Percentiles rank a stretch among this genome's conserved stretches.
Evolutionary conservation across 2,888 invertebrate species (phyloP).

Genomic region (Selenia dentaria): DNA sequence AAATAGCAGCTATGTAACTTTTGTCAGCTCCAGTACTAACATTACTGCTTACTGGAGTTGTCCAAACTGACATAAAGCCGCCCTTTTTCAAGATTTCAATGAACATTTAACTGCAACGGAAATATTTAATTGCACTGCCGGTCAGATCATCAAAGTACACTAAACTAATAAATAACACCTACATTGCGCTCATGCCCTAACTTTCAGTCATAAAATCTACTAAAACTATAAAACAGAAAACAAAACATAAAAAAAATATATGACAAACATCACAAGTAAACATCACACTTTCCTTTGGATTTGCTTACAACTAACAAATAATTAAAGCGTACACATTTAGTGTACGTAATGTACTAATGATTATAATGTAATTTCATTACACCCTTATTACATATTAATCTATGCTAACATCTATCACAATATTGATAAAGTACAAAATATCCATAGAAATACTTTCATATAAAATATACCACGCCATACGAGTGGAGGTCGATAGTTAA

Average conservation of each 20-base stretch:
- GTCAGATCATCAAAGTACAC: too few relatives aligned
- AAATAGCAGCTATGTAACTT: too few relatives aligned
- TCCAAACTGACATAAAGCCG: too few relatives aligned
- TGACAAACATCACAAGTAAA: slow-evolving; percentile 1
- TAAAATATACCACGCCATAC: slow-evolving; percentile 59
- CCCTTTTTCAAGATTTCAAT: too few relatives aligned
- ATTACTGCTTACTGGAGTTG: too few relatives aligned
- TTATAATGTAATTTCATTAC: slow-evolving; percentile 29
- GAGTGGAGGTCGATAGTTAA: slow-evolving; percentile 39
- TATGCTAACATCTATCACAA: slow-evolving; percentile 26
- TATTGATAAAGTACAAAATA: slow-evolving; percentile 24
- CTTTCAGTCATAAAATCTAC: slow-evolving; percentile 13
- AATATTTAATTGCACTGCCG: too few relatives aligned
- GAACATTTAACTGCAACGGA: too few relatives aligned
- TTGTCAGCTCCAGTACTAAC: too few relatives aligned
- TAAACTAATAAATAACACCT: slow-evolving; percentile 5
- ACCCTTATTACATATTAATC: slow-evolving; percentile 4
- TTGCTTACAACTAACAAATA: slow-evolving; percentile 9
- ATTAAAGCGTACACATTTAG: slow-evolving; percentile 8
- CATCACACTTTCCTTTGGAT: slow-evolving; percentile 2
- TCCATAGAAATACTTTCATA: slow-evolving; percentile 25
- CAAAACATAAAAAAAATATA: background rate
- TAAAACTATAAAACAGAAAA: too few relatives aligned
- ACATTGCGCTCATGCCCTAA: slow-evolving; percentile 14
- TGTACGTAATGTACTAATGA: slow-evolving; percentile 13